These are phyloP conservation scores for Temnothorax rugatulus DNA, from an alignment of 2,888 invertebrate species.

Conservation along the genomic window DNA sequence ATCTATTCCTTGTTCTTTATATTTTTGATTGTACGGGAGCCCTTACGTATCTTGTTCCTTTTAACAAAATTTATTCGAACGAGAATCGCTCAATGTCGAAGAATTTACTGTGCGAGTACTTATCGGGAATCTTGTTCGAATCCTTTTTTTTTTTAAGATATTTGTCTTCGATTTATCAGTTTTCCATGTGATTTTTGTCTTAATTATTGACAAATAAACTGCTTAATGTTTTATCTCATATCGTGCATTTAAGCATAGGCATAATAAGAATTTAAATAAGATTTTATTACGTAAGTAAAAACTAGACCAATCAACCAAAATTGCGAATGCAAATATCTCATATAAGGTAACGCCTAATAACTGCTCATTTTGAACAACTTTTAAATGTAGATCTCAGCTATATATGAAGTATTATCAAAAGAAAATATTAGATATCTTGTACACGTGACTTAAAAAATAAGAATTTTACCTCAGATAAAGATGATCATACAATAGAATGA, in stretches of 20 bases:
- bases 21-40: too few relatives aligned
- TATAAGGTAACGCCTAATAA: not conserved
- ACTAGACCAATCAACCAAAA: not conserved
- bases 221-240: constrained; percentile 18
- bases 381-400: not conserved
- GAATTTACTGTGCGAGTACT: not conserved
- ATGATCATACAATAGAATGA: constrained; percentile 39
- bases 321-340: constrained; percentile 6
- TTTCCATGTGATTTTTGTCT: constrained; percentile 5
- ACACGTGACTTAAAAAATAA: constrained; percentile 1
- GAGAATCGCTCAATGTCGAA: not conserved
- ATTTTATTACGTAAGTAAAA: constrained; percentile 1
- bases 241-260: not conserved
- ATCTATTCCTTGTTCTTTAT: too few relatives aligned
- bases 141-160: constrained; percentile 40
- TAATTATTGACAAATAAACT: constrained; percentile 16
- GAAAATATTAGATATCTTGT: constrained; percentile 28
- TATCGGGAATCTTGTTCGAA: constrained; percentile 28
- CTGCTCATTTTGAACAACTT: not conserved
- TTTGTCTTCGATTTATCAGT: not conserved
- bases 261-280: constrained; percentile 18
- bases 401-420: not conserved
- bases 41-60: not conserved
- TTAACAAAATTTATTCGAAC: constrained; percentile 17
- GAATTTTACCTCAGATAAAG: constrained; percentile 53